A percentile compares a stretch with the other conserved stretches of the same genome.
phyloP scores from a whole-genome alignment of 1,140 invertebrate species.

The Solenopsis fugax region DNA sequence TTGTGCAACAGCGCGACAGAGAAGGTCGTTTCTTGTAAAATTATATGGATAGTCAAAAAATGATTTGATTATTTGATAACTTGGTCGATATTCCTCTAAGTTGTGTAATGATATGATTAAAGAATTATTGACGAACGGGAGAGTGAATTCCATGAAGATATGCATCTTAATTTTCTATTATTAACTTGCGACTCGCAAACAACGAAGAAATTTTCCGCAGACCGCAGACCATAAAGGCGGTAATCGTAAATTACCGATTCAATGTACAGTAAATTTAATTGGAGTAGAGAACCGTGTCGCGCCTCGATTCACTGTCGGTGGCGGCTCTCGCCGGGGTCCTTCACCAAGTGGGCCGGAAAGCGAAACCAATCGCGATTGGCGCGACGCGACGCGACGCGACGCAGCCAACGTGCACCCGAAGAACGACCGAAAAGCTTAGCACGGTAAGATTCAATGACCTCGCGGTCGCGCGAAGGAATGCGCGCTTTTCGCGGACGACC shows the following conservation, averaged over 20 bases:
- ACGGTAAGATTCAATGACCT: slow-evolving; percentile 51
- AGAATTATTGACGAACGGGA: neutral
- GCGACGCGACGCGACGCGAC: neutral
- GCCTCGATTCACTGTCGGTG: slow-evolving; percentile 44
- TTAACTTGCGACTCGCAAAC: neutral
- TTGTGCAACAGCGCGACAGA: neutral
- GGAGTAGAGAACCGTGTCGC: slow-evolving; percentile 50
- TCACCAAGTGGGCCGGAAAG: slow-evolving; percentile 56
- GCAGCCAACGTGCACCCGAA: slow-evolving; percentile 1
- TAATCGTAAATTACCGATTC: neutral
- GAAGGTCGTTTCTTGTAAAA: neutral
- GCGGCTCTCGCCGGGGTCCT: slow-evolving; percentile 42
- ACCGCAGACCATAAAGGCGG: neutral
- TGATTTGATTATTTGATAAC: neutral
- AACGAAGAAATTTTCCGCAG: neutral
- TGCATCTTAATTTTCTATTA: neutral
- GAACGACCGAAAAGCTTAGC: slow-evolving; percentile 38
- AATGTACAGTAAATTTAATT: slow-evolving; percentile 38
- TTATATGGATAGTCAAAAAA: neutral
- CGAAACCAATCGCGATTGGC: slow-evolving; percentile 56
- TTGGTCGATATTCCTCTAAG: neutral
- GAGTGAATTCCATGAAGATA: neutral
- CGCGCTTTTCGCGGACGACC: slow-evolving; percentile 34
- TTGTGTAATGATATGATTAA: neutral
- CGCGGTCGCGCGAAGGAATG: slow-evolving; percentile 46